These are phyloP conservation scores for Enteromius anoplus DNA, from an alignment of 2,797 vertebrate species.

Conservation along the genomic window DNA sequence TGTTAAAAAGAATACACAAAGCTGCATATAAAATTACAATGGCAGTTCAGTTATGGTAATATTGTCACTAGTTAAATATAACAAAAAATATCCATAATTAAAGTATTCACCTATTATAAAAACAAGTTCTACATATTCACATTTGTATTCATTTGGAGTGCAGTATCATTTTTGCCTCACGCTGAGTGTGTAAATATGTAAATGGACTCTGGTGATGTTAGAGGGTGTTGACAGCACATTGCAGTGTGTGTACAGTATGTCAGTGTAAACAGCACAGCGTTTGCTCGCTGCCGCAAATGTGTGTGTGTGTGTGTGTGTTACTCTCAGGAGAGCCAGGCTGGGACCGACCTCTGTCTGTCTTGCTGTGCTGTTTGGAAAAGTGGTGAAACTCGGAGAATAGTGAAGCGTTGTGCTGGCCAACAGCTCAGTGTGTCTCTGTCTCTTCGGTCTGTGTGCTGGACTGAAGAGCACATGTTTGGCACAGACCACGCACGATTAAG, in stretches of 20 bases:
- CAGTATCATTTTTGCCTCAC: slow-evolving; percentile 47
- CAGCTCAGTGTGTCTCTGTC: slow-evolving; percentile 47
- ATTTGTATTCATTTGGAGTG: slow-evolving; percentile 46
- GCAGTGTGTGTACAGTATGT: slow-evolving; percentile 61
- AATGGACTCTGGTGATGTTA: slow-evolving; percentile 57
- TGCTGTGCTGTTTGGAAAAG: slow-evolving; percentile 70
- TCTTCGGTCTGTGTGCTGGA: slow-evolving; percentile 1
- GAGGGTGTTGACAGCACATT: slow-evolving; percentile 61
- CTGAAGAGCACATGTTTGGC: slow-evolving; percentile 32
- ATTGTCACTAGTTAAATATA: slow-evolving; percentile 3
- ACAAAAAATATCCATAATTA: not conserved
- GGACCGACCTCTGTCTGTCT: slow-evolving; percentile 78
- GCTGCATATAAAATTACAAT: too few relatives aligned
- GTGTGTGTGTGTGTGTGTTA: slow-evolving; percentile 54
- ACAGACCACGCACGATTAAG: slow-evolving; percentile 4
- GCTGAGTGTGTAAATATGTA: slow-evolving; percentile 60
- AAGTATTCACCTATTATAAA: slow-evolving; percentile 39
- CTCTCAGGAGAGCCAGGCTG: slow-evolving; percentile 71
- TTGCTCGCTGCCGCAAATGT: slow-evolving; percentile 44
- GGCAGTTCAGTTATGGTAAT: not conserved
- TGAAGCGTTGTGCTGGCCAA: slow-evolving; percentile 71
- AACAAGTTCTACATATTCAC: slow-evolving; percentile 28
- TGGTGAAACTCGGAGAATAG: slow-evolving; percentile 72
- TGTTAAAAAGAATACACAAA: not conserved
- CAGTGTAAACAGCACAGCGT: slow-evolving; percentile 56